Conservation (phyloP, 2,888 invertebrate species). For the Leptarthrus brevirostris region DNA sequence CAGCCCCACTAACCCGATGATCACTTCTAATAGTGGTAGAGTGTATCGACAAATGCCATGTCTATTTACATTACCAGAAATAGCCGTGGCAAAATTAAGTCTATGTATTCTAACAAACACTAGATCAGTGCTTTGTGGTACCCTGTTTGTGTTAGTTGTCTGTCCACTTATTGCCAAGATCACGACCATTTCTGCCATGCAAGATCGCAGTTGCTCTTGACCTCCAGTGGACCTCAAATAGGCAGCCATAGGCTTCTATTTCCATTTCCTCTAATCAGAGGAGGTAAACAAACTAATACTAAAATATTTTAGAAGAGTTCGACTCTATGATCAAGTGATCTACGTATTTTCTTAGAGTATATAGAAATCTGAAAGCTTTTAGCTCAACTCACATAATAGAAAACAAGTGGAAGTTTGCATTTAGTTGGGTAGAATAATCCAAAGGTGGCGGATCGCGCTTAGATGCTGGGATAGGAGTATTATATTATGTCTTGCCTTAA, state of each 20-base stretch:
- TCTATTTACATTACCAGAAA: not conserved
- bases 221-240: not conserved
- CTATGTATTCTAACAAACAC: constrained; percentile 1
- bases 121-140: not conserved
- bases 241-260: too few species aligned
- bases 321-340: constrained; percentile 8
- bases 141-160: not conserved
- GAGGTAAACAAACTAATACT: constrained; percentile 7
- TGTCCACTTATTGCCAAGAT: constrained; percentile 36
- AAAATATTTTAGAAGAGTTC: not conserved
- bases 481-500: too few species aligned
- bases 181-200: not conserved
- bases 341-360: not conserved
- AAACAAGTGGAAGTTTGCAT: not conserved
- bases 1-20: constrained; percentile 7
- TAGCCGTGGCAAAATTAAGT: not conserved
- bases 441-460: not conserved
- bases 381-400: not conserved
- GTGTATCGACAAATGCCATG: not conserved
- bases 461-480: too few species aligned
- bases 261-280: too few species aligned
- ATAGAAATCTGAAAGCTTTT: not conserved
- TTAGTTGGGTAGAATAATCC: not conserved
- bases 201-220: constrained; percentile 25
- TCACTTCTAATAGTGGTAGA: constrained; percentile 7